Evolutionary conservation across 2,113 vertebrate genomes (phyloP).

Genomic region (Thinocorus orbignyianus): DNA sequence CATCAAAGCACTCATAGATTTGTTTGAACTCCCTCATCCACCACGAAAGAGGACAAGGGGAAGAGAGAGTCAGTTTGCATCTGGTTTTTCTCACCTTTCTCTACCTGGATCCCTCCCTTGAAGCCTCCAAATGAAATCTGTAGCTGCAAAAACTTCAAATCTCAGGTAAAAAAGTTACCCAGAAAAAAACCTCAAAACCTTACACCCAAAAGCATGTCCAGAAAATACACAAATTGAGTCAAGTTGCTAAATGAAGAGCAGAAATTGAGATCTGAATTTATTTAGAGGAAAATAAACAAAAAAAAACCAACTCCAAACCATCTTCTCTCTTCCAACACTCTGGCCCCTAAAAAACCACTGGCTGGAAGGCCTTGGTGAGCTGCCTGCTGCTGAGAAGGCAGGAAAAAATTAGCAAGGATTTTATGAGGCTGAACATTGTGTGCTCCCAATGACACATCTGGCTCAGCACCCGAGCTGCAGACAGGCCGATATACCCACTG

Average conservation of each 20-base stretch:
- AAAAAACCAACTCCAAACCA: too few species aligned
- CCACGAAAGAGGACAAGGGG: accelerated
- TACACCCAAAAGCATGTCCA: neutral
- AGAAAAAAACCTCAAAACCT: neutral
- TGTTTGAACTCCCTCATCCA: neutral
- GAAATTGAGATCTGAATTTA: neutral
- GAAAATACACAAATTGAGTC: neutral
- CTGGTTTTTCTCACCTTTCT: neutral
- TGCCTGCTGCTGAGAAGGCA: conserved; percentile 5
- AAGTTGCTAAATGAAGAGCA: neutral
- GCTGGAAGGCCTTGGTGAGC: neutral
- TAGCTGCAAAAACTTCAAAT: neutral
- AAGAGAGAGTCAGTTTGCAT: neutral
- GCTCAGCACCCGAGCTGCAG: conserved; percentile 1
- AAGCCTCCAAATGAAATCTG: neutral
- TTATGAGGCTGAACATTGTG: neutral
- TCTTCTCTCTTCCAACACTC: neutral
- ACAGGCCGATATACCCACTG: conserved; percentile 11
- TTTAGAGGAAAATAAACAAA: neutral
- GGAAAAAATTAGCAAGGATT: neutral
- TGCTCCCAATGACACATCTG: neutral
- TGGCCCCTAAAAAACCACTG: neutral
- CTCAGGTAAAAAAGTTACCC: neutral
- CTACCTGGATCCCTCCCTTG: neutral
- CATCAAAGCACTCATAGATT: neutral